Percentiles rank a stretch among this genome's conserved stretches.
phyloP scores from a whole-genome alignment of 2,797 vertebrate genomes.

The Helicolenus hilgendorfi region DNA sequence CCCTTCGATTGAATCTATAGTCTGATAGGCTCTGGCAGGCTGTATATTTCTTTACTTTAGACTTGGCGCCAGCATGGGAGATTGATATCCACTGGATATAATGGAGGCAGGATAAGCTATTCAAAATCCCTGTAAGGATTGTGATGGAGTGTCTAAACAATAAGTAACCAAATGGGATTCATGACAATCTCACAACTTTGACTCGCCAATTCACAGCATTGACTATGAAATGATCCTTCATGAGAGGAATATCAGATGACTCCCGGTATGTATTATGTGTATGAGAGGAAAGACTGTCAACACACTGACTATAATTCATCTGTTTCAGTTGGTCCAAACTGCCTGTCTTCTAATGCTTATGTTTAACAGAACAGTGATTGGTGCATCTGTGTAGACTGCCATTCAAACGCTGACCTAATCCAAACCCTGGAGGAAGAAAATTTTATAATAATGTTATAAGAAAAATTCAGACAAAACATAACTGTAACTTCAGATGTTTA shows the following conservation, averaged over 20 bases:
- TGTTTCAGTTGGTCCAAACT: background rate
- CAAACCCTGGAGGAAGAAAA: background rate
- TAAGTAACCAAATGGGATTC: slow-evolving; percentile 75
- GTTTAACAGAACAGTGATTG: background rate
- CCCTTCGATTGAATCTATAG: slow-evolving; percentile 71
- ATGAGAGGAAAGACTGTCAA: slow-evolving; percentile 30
- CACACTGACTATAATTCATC: slow-evolving; percentile 5
- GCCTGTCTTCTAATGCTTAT: background rate
- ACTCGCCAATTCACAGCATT: slow-evolving; percentile 45
- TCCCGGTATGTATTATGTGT: background rate
- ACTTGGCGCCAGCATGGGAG: slow-evolving; percentile 48
- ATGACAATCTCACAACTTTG: slow-evolving; percentile 59
- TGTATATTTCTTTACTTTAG: slow-evolving; percentile 71
- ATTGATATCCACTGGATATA: slow-evolving; percentile 77
- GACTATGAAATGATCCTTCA: slow-evolving; percentile 53
- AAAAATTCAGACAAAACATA: background rate
- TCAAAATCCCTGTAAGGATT: slow-evolving; percentile 69
- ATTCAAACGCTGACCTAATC: background rate
- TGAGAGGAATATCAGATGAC: slow-evolving; percentile 44
- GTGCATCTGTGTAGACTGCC: background rate
- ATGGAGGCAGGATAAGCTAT: slow-evolving; percentile 62
- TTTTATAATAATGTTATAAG: background rate
- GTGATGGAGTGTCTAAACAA: slow-evolving; percentile 80
- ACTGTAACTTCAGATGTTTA: background rate
- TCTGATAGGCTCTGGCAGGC: slow-evolving; percentile 65